phyloP scores from a whole-genome alignment of 2,888 invertebrate species.

The Meteorus cinctellus region DNA sequence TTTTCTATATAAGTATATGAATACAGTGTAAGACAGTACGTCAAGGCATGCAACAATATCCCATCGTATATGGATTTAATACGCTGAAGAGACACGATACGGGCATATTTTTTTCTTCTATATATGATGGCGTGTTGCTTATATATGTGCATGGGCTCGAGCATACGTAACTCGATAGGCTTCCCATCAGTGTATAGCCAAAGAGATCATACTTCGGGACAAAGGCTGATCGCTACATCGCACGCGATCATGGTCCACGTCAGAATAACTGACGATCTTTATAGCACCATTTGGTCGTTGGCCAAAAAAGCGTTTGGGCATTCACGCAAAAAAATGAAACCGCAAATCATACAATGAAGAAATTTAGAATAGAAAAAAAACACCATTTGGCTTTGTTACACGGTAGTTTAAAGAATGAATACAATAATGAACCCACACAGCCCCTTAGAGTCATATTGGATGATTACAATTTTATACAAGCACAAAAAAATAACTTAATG shows the following conservation, averaged over 20 bases:
- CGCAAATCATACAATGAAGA: not conserved
- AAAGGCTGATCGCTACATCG: constrained; percentile 72
- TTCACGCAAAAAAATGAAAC: not conserved
- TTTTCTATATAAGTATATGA: not conserved
- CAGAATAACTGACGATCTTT: constrained; percentile 69
- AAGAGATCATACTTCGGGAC: constrained; percentile 70
- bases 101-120: constrained; percentile 22
- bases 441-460: not conserved
- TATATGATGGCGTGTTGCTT: constrained; percentile 1
- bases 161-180: constrained; percentile 69
- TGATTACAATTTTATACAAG: not conserved
- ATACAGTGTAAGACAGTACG: constrained; percentile 20
- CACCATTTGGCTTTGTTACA: not conserved
- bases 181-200: constrained; percentile 56
- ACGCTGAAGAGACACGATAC: constrained; percentile 42
- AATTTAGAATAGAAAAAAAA: not conserved
- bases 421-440: not conserved
- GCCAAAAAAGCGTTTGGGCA: constrained; percentile 49
- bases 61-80: constrained; percentile 41
- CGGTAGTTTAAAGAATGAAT: not conserved
- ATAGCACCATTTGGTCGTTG: constrained; percentile 64
- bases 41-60: constrained; percentile 38
- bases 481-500: constrained; percentile 1
- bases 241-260: constrained; percentile 71
- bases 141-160: constrained; percentile 42